phyloP scores from a whole-genome alignment of 2,797 vertebrate species.

The Phalanger gymnotis region DNA sequence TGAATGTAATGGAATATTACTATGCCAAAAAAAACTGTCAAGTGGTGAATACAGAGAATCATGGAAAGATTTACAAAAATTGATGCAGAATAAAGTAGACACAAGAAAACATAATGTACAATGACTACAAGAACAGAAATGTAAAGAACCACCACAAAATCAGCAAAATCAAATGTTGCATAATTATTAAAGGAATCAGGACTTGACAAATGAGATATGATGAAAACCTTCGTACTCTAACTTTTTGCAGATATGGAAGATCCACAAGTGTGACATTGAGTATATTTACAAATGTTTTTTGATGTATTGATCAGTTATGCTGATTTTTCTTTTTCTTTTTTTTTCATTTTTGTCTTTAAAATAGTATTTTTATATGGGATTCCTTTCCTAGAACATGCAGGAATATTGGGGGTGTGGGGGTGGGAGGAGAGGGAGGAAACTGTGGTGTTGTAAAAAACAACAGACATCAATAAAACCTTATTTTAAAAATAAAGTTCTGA shows the following conservation, averaged over 20 bases:
- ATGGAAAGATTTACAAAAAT: neutral
- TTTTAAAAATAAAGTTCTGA: slow-evolving; percentile 65
- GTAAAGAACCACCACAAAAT: neutral
- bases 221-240: neutral
- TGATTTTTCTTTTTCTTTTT: neutral
- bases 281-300: neutral
- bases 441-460: neutral
- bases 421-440: neutral
- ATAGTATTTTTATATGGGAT: neutral
- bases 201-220: neutral
- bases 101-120: neutral
- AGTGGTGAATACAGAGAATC: neutral
- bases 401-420: neutral
- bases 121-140: neutral
- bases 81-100: neutral
- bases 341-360: neutral
- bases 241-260: neutral
- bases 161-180: neutral
- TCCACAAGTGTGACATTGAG: neutral
- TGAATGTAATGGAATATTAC: neutral
- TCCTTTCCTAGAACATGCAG: neutral
- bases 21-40: neutral
- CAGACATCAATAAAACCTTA: neutral
- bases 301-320: neutral
- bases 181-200: neutral